Evolutionary conservation across 2,113 vertebrate species (phyloP).

Genomic region (Sinocyclocheilus anshuiensis): DNA sequence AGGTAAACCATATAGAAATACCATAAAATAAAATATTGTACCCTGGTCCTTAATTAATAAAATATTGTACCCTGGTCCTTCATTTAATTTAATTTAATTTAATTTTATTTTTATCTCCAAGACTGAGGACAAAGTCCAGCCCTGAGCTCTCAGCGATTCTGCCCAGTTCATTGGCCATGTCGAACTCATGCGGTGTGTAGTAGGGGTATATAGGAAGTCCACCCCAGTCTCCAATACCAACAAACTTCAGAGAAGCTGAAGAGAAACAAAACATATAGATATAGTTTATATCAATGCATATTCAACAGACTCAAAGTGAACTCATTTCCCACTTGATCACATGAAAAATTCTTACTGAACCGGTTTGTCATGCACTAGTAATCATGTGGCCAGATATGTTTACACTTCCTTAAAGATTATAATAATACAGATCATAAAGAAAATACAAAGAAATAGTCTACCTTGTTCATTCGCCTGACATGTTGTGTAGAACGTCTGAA

Average conservation of each 20-base stretch:
- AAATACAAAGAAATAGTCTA: conserved; percentile 35
- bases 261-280: conserved; percentile 15
- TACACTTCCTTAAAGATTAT: neutral
- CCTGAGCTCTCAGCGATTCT: conserved; percentile 53
- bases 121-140: conserved; percentile 71
- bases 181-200: conserved; percentile 61
- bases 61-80: too few relatives aligned
- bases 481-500: conserved; percentile 32
- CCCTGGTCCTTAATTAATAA: too few relatives aligned
- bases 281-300: neutral
- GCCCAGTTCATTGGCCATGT: conserved; percentile 63
- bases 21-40: too few relatives aligned
- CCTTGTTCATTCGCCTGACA: conserved; percentile 52
- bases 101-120: conserved; percentile 65
- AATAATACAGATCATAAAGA: neutral
- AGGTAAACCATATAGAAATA: too few relatives aligned
- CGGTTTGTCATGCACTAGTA: neutral
- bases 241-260: conserved; percentile 65
- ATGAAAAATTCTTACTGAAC: neutral
- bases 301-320: neutral
- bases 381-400: neutral
- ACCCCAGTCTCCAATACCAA: conserved; percentile 71
- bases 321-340: neutral
- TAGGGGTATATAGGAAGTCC: conserved; percentile 66
- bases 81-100: too few relatives aligned